Evolutionary conservation across 1,140 invertebrate species (phyloP).

Genomic region (Goniozus legneri): DNA sequence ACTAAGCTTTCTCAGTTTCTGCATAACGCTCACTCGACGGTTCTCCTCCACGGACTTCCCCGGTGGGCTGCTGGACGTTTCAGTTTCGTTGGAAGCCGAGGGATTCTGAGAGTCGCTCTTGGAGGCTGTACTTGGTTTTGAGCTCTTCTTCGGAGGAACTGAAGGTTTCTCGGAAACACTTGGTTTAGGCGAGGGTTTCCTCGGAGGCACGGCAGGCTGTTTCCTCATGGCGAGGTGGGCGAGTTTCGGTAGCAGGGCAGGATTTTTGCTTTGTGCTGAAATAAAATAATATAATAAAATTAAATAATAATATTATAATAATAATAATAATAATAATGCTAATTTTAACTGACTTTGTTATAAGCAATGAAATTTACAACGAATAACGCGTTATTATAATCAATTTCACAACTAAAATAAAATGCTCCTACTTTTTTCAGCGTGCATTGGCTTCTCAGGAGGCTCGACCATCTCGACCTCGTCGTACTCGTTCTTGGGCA

Average conservation of each 20-base stretch:
- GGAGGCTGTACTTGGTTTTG: too few relatives aligned
- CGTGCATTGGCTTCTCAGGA: conserved; percentile 19
- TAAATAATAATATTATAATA: too few relatives aligned
- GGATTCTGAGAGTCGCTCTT: too few relatives aligned
- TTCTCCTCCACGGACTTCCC: conserved; percentile 23
- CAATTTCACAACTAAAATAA: too few relatives aligned
- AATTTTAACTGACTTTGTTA: too few relatives aligned
- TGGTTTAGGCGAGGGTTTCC: conserved; percentile 22
- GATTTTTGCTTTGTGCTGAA: conserved; percentile 29
- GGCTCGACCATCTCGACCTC: conserved; percentile 35
- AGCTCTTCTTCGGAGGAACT: conserved; percentile 13
- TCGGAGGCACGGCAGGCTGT: conserved; percentile 44
- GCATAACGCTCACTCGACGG: conserved; percentile 30
- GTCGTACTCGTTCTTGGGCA: conserved; percentile 46
- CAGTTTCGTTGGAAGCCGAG: conserved; percentile 5
- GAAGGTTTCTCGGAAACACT: not conserved
- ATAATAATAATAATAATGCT: too few relatives aligned
- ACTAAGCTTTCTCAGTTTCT: conserved; percentile 40
- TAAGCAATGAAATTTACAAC: too few relatives aligned
- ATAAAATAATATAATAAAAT: not conserved
- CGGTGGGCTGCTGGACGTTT: conserved; percentile 6
- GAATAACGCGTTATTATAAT: too few relatives aligned
- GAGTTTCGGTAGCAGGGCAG: conserved; percentile 43
- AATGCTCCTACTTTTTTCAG: too few relatives aligned
- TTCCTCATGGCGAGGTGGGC: conserved; percentile 37